Evolutionary conservation across 2,888 invertebrate species (phyloP).

Genomic region (Caenorhabditis japonica): DNA sequence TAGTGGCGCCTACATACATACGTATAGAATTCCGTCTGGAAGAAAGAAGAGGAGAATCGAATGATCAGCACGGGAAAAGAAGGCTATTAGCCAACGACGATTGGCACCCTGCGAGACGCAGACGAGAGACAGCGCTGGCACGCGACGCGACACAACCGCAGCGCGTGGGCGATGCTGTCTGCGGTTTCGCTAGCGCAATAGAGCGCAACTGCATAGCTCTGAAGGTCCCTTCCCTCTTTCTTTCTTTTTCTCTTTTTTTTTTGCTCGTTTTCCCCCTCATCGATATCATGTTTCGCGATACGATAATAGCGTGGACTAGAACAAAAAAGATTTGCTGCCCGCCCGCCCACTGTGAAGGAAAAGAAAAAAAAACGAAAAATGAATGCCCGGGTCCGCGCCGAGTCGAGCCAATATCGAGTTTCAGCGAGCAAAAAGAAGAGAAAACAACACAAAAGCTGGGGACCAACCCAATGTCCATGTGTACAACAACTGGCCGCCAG

Average conservation of each 20-base stretch:
- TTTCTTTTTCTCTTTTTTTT: slow-evolving; percentile 29
- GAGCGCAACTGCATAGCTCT: too few relatives aligned
- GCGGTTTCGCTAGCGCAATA: too few relatives aligned
- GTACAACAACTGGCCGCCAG: neutral
- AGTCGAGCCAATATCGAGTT: slow-evolving; percentile 26
- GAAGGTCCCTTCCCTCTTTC: slow-evolving; percentile 32
- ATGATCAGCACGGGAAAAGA: too few relatives aligned
- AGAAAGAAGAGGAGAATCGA: slow-evolving; percentile 4
- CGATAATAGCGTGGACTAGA: slow-evolving; percentile 50
- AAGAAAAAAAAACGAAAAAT: slow-evolving; percentile 29
- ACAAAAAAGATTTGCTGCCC: slow-evolving; percentile 48
- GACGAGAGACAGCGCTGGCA: too few relatives aligned
- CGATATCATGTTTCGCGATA: slow-evolving; percentile 53
- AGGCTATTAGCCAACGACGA: too few relatives aligned
- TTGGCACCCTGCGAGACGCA: too few relatives aligned
- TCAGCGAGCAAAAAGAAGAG: slow-evolving; percentile 22
- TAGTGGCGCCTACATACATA: slow-evolving; percentile 33
- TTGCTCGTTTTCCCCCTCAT: slow-evolving; percentile 30
- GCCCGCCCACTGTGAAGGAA: slow-evolving; percentile 33
- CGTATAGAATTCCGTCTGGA: too few relatives aligned
- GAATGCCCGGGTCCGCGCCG: slow-evolving; percentile 17
- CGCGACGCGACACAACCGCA: too few relatives aligned
- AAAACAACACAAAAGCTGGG: slow-evolving; percentile 34
- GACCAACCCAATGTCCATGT: slow-evolving; percentile 11
- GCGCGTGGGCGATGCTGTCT: too few relatives aligned